Conservation (phyloP, 2,113 vertebrate species). For the Esox niger region DNA sequence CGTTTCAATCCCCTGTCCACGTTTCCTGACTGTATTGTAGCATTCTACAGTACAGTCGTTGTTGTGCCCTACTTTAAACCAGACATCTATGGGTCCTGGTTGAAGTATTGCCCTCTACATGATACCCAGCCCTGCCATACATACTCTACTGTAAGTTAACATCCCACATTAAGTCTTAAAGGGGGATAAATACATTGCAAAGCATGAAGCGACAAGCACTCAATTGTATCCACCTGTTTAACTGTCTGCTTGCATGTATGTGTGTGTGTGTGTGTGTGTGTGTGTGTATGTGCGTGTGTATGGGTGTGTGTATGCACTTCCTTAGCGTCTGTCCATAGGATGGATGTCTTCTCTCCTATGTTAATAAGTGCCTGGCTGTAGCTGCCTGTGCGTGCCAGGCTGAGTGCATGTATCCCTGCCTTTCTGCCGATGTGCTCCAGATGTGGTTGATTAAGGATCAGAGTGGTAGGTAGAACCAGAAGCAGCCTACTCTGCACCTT, state of each 20-base stretch:
- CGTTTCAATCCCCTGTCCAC: no score
- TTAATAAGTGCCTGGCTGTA: background rate
- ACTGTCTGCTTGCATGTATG: background rate
- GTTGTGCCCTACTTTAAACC: background rate
- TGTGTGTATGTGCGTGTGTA: background rate
- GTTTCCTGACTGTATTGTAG: no score
- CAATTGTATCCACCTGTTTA: no score
- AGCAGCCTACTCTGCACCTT: conserved; percentile 3
- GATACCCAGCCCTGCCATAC: no score
- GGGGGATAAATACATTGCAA: no score
- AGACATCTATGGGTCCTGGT: background rate
- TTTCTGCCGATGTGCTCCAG: background rate
- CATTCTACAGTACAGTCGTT: no score
- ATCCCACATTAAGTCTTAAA: no score
- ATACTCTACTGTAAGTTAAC: no score
- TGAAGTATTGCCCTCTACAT: no score
- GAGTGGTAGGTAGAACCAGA: background rate
- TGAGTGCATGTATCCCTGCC: background rate
- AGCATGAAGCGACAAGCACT: no score
- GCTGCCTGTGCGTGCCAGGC: background rate
- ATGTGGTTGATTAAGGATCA: background rate
- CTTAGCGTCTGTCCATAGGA: no score
- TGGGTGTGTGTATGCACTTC: background rate
- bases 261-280: background rate
- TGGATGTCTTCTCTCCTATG: background rate